phyloP scores from a whole-genome alignment of 2,888 invertebrate genomes.

The Calephelis perditalis region DNA sequence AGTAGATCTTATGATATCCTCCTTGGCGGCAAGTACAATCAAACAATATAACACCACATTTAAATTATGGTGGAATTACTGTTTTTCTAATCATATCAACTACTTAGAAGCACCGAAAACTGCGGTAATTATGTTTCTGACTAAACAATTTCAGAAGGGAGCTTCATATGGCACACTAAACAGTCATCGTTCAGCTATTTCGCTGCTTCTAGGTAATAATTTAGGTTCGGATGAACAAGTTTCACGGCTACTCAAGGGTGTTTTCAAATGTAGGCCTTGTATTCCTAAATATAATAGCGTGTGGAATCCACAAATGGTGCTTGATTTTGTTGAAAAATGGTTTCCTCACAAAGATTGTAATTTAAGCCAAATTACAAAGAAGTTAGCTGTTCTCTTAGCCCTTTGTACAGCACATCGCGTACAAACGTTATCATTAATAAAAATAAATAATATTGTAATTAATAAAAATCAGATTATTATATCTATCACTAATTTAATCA shows the following conservation, averaged over 20 bases:
- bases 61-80: constrained; percentile 24
- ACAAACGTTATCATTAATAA: too few species aligned
- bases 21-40: constrained; percentile 24
- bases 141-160: constrained; percentile 24
- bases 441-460: constrained; percentile 6
- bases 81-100: background rate
- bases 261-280: background rate
- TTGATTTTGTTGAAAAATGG: background rate
- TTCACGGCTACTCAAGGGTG: constrained; percentile 1
- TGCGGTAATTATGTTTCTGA: constrained; percentile 17
- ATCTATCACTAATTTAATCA: constrained; percentile 2
- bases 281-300: background rate
- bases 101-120: background rate
- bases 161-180: constrained; percentile 27
- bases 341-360: constrained; percentile 15
- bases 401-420: constrained; percentile 8
- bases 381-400: background rate
- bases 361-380: constrained; percentile 21
- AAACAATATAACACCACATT: constrained; percentile 23
- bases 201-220: constrained; percentile 17
- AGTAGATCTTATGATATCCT: constrained; percentile 25
- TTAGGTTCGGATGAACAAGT: constrained; percentile 1
- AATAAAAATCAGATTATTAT: background rate
- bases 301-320: background rate
- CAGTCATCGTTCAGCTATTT: constrained; percentile 27